Conservation (phyloP, 2,888 invertebrate genomes). For the Stenurella melanura region DNA sequence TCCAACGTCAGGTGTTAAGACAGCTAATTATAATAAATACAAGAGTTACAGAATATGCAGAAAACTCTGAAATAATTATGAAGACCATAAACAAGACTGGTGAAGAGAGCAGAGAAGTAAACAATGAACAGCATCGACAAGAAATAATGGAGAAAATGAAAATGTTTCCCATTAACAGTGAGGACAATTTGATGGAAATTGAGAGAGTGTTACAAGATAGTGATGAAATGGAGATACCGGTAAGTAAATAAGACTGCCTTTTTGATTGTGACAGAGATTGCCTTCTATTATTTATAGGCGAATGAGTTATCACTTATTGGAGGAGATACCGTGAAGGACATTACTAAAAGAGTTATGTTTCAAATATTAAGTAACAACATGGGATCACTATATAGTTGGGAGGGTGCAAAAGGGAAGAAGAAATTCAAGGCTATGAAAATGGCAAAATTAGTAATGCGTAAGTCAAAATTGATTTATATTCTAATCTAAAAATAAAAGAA, state of each 20-base stretch:
- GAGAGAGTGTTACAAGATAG: not conserved
- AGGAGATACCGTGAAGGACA: not conserved
- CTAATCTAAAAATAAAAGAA: too few species aligned
- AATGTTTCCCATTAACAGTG: not conserved
- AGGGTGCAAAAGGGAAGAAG: not conserved
- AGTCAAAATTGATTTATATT: too few species aligned
- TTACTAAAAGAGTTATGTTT: not conserved
- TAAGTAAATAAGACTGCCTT: not conserved
- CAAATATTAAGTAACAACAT: not conserved
- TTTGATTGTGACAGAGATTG: not conserved
- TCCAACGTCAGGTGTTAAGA: not conserved
- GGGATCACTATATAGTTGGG: not conserved
- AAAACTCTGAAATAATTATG: not conserved
- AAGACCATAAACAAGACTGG: not conserved
- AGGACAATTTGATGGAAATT: not conserved
- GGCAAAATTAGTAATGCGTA: not conserved
- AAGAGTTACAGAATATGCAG: not conserved
- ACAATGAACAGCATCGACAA: not conserved
- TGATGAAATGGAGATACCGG: not conserved
- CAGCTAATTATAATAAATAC: not conserved
- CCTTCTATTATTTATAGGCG: not conserved
- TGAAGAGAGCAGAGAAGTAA: not conserved
- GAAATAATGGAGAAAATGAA: not conserved
- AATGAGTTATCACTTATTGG: not conserved
- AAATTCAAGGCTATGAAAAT: not conserved